Percentiles rank a stretch among this genome's conserved stretches.
Evolutionary conservation across 2,113 vertebrate species (phyloP).

Genomic region (Scatophagus argus): DNA sequence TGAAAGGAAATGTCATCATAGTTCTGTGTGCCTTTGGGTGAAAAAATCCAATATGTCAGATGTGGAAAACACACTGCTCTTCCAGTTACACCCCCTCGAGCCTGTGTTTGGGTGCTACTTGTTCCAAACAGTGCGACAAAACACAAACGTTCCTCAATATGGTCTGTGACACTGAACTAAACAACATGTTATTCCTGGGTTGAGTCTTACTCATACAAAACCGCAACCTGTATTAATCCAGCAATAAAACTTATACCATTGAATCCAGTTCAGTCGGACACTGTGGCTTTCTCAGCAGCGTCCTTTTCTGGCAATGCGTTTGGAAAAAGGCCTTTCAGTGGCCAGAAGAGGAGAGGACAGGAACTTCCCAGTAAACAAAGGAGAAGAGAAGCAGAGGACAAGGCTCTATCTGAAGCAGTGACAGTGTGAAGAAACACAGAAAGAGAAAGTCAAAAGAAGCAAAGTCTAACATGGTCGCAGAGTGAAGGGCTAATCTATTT

Average conservation of each 20-base stretch:
- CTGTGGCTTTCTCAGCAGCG: conserved; percentile 75
- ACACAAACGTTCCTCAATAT: conserved; percentile 17
- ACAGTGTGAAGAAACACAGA: conserved; percentile 50
- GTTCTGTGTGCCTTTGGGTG: conserved; percentile 10
- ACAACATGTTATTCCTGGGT: conserved; percentile 18
- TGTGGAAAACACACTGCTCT: conserved; percentile 58
- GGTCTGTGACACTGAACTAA: conserved; percentile 32
- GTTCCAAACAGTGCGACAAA: conserved; percentile 18
- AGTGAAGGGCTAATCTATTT: conserved; percentile 1
- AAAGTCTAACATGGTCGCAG: conserved; percentile 37
- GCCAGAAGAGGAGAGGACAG: conserved; percentile 63
- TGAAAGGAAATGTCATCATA: conserved; percentile 59
- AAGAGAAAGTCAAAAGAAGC: conserved; percentile 46
- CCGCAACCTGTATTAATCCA: conserved; percentile 11
- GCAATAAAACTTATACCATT: conserved; percentile 80
- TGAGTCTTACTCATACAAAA: background rate
- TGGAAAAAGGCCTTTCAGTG: conserved; percentile 74
- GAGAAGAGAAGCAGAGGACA: conserved; percentile 63
- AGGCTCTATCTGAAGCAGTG: conserved; percentile 58
- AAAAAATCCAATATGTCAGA: background rate
- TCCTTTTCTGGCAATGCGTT: conserved; percentile 76
- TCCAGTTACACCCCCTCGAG: conserved; percentile 19
- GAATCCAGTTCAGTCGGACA: conserved; percentile 82
- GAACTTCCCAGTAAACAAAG: conserved; percentile 76
- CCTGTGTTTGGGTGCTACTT: conserved; percentile 20